A percentile compares a stretch with the other conserved stretches of the same genome.
phyloP scores from a whole-genome alignment of 2,113 vertebrate genomes.

The Paedocypris sp. region DNA sequence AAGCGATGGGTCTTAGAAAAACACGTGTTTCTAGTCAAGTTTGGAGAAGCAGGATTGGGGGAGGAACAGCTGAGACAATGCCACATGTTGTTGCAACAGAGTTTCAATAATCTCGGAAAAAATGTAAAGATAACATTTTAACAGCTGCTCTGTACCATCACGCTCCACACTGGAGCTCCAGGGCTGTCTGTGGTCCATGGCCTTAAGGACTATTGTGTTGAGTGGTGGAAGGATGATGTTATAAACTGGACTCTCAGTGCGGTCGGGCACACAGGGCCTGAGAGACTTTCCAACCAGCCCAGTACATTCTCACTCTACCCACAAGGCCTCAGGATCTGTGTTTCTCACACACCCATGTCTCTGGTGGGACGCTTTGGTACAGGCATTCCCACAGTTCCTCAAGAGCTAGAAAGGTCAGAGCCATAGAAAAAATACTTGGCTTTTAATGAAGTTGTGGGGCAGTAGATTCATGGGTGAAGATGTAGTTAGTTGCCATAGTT shows the following conservation, averaged over 20 bases:
- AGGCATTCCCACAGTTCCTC: conserved; percentile 52
- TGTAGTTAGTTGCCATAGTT: too few relatives aligned
- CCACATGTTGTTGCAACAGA: conserved; percentile 29
- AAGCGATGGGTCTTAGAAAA: not conserved
- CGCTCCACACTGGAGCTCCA: conserved; percentile 9
- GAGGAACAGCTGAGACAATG: conserved; percentile 38
- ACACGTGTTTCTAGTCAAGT: not conserved
- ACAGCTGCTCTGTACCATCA: conserved; percentile 52
- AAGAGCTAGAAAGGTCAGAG: conserved; percentile 25
- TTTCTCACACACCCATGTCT: conserved; percentile 40
- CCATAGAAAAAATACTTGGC: conserved; percentile 19
- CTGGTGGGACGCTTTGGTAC: conserved; percentile 41
- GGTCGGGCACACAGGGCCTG: conserved; percentile 34
- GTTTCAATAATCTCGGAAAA: conserved; percentile 24
- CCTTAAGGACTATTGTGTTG: not conserved
- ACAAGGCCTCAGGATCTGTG: conserved; percentile 26
- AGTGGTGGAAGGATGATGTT: not conserved
- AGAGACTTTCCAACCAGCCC: conserved; percentile 22
- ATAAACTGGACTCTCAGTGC: conserved; percentile 3
- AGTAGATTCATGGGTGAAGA: not conserved
- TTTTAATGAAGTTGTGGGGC: conserved; percentile 4
- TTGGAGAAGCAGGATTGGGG: not conserved
- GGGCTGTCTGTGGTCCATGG: not conserved
- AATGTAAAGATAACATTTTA: conserved; percentile 52
- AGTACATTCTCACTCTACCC: conserved; percentile 32